Evolutionary conservation across 2,113 vertebrate genomes (phyloP), one percentile per base, ranked within the genome.

Genomic region (Alaudala cheleensis): DNA sequence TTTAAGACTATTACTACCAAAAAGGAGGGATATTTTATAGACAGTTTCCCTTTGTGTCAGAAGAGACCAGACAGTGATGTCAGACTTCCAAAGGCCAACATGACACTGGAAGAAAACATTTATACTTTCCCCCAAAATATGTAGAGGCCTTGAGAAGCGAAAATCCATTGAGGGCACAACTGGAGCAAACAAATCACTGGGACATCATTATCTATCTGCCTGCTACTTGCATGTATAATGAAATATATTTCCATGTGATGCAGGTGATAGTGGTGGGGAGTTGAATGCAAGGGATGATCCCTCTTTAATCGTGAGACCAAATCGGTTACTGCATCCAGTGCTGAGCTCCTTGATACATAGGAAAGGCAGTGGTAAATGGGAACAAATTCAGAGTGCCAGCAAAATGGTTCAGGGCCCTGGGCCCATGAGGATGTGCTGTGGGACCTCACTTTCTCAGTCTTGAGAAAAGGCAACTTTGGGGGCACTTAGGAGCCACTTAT

Each of bases 401-500:
- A 78, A 90, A 74, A 62, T 14, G 9, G 17, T 1, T 3, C 4
- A 42, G 19, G 26, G 2, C 31, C 34, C 42, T 82, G 50, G 16
- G 2, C n/a, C 34, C 44, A 7, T 11, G 7, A 82, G 25, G n/a
- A n/a, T 31, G 14, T 44, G n/a, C 24, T 74, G n/a, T 74, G 45
- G 24, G 19, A 81, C 24, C 40, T 77, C 12, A n/a, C 24, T 70
- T 57, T 29, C 39, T 83, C 62, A 76, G 21, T 15, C 42, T 62
- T 29, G 31, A 71, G 62, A 80, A 80, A 11, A 76, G 25, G 23
- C 1, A 4, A 33, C 1, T 54, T 50, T 6, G 11, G 20, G 22
- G 25, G 5, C 0, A 1, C 3, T 61, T 80, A 58, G 60, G 12
- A 73, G 12, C 19, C 8, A 5, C 60, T 11, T n/a, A 3, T 18